These are phyloP conservation scores for Alcedo quadribrachys DNA, from an alignment of 2,797 vertebrate genomes.

Conservation along the genomic window DNA sequence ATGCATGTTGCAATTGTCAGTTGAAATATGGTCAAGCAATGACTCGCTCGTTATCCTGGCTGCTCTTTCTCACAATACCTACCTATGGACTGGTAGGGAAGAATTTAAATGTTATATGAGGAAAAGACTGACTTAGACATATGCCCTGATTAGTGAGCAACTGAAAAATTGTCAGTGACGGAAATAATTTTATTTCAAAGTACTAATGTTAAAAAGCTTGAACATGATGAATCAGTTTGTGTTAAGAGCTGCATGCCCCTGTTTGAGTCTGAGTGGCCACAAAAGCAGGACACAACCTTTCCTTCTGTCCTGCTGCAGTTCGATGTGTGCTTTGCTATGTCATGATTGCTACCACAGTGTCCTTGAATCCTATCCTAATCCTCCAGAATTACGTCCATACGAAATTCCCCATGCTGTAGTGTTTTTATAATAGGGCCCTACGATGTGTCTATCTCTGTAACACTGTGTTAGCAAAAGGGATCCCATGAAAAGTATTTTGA, in stretches of 20 bases:
- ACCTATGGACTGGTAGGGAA: background rate
- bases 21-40: background rate
- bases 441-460: background rate
- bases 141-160: background rate
- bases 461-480: conserved; percentile 38
- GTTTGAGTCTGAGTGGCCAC: background rate
- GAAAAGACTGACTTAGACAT: background rate
- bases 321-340: conserved; percentile 8
- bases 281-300: conserved; percentile 1
- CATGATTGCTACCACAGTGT: conserved; percentile 41
- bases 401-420: conserved; percentile 17
- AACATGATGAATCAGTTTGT: background rate
- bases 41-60: background rate
- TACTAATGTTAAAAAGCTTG: background rate
- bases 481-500: conserved; percentile 48
- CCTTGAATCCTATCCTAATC: conserved; percentile 59
- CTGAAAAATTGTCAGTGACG: background rate
- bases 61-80: background rate
- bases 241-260: background rate
- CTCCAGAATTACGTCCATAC: conserved; percentile 49
- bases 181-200: background rate
- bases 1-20: background rate
- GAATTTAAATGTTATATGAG: background rate
- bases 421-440: conserved; percentile 51
- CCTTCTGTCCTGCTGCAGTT: conserved; percentile 4